Conservation (phyloP, 2,888 invertebrate species). For the Agriopis leucophaearia region DNA sequence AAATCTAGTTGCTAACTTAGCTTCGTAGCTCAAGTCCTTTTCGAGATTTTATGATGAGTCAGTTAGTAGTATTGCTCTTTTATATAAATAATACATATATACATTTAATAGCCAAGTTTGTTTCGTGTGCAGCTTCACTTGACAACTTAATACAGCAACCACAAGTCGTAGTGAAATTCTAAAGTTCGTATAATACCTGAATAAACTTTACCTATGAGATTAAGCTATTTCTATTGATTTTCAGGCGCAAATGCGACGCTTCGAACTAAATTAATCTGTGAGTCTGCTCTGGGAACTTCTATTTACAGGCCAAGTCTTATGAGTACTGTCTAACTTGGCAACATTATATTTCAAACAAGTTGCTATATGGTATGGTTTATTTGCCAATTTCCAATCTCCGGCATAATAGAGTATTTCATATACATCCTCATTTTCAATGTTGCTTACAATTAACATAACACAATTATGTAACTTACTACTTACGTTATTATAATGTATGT, state of each 20-base stretch:
- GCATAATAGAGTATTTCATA: too few relatives aligned
- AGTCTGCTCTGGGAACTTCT: constrained; percentile 7
- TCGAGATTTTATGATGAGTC: not conserved
- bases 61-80: not conserved
- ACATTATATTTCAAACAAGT: not conserved
- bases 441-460: too few relatives aligned
- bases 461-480: too few relatives aligned
- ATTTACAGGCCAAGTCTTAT: not conserved
- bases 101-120: constrained; percentile 13
- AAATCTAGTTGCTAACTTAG: too few relatives aligned
- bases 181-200: constrained; percentile 16
- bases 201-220: constrained; percentile 35
- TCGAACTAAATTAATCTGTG: constrained; percentile 36
- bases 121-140: not conserved
- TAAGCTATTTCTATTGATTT: constrained; percentile 43
- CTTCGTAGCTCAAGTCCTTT: too few relatives aligned
- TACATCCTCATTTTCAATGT: too few relatives aligned
- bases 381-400: not conserved
- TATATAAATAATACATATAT: not conserved
- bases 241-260: constrained; percentile 17
- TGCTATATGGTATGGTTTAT: not conserved
- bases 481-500: too few relatives aligned
- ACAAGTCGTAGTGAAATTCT: not conserved
- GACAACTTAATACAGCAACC: not conserved
- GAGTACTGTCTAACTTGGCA: not conserved